Conservation (phyloP, 2,113 vertebrate species). For the Eulemur rufifrons region DNA sequence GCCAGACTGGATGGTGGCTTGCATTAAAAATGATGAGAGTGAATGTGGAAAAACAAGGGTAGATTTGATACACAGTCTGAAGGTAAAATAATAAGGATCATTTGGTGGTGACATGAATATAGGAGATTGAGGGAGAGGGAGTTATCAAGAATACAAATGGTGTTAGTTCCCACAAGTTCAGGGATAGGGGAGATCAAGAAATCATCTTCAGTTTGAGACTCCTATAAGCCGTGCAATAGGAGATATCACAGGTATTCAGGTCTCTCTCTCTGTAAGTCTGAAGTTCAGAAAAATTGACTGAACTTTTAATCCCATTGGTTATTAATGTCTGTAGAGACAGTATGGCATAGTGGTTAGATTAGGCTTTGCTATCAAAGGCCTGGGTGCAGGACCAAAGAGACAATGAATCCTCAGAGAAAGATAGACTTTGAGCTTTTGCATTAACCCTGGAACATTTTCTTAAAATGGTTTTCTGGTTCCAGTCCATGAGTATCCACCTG, state of each 20-base stretch:
- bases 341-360: neutral
- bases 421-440: neutral
- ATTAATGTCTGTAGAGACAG: neutral
- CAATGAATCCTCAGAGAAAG: neutral
- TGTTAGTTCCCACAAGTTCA: neutral
- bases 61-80: neutral
- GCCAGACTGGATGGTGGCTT: neutral
- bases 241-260: neutral
- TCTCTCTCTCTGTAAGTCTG: neutral
- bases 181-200: neutral
- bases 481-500: neutral
- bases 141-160: neutral
- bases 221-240: neutral
- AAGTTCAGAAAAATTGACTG: neutral
- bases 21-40: neutral
- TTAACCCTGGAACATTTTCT: neutral
- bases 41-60: neutral
- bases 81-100: neutral
- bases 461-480: neutral
- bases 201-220: neutral
- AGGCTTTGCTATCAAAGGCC: neutral
- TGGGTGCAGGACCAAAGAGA: neutral
- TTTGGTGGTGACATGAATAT: neutral
- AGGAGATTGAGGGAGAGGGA: neutral
- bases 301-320: neutral